Conservation (phyloP, 2,113 vertebrate genomes). For the Chamaetylas fuelleborni region DNA sequence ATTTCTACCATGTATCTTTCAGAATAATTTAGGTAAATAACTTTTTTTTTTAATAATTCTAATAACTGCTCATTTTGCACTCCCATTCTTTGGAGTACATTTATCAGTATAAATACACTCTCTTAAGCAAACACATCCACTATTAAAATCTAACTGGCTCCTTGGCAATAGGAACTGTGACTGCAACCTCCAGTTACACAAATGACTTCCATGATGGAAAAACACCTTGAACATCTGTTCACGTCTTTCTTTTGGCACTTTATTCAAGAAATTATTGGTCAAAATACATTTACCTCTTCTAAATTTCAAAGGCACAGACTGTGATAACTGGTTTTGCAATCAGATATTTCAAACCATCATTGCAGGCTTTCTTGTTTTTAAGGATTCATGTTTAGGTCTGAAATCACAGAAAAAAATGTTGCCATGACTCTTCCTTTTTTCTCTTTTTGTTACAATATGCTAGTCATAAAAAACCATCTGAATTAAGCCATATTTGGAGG, state of each 20-base stretch:
- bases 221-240: neutral
- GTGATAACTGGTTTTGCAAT: neutral
- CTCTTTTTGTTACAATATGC: neutral
- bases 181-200: neutral
- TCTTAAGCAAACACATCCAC: neutral
- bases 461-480: neutral
- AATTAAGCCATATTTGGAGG: neutral
- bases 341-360: neutral
- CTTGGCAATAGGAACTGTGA: neutral
- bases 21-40: neutral
- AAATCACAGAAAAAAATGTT: neutral
- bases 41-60: neutral
- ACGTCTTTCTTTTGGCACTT: neutral
- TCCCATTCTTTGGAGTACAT: neutral
- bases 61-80: neutral
- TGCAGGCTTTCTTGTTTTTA: neutral
- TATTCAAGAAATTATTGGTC: neutral
- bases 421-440: neutral
- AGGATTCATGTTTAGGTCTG: neutral
- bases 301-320: neutral
- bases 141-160: neutral
- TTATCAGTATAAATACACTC: neutral
- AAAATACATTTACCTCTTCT: neutral
- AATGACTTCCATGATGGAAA: neutral
- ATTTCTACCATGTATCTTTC: neutral